phyloP scores from a whole-genome alignment of 2,797 vertebrate species.

The Enteromius radiatus region DNA sequence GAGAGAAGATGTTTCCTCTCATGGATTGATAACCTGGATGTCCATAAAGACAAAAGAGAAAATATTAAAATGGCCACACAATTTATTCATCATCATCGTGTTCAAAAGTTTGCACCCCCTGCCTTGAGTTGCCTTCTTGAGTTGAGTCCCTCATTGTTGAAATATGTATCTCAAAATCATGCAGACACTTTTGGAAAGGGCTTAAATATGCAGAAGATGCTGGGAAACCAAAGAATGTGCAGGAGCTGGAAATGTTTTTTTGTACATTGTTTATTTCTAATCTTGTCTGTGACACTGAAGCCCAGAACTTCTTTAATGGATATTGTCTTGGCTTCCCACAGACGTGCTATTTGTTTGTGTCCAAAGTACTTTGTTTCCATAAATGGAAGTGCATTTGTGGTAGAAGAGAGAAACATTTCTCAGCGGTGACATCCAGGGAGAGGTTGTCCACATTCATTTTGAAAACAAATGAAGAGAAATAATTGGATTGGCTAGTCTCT shows the following conservation, averaged over 20 bases:
- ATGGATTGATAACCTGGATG: constrained; percentile 26
- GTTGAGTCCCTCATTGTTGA: too few species aligned
- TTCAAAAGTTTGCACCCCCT: too few species aligned
- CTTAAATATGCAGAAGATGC: too few species aligned
- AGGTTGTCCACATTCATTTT: constrained; percentile 11
- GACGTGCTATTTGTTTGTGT: constrained; percentile 41
- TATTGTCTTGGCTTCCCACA: constrained; percentile 27
- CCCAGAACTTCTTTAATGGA: background rate
- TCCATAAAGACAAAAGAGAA: background rate
- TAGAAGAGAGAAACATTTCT: constrained; percentile 35
- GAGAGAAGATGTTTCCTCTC: constrained; percentile 13
- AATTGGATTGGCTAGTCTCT: constrained; percentile 22
- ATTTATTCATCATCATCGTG: too few species aligned
- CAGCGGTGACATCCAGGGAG: constrained; percentile 30
- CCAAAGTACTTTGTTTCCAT: constrained; percentile 19
- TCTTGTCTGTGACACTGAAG: constrained; percentile 1
- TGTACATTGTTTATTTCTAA: constrained; percentile 17
- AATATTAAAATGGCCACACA: background rate
- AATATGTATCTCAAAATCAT: too few species aligned
- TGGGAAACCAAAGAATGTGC: too few species aligned
- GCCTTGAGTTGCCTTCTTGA: too few species aligned
- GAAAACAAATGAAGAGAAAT: constrained; percentile 28
- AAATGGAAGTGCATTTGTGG: constrained; percentile 14
- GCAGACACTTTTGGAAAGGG: too few species aligned
- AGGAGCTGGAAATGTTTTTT: background rate